These are phyloP conservation scores for Lottia gigantea DNA, from an alignment of 2,888 invertebrate genomes.

Conservation along the genomic window DNA sequence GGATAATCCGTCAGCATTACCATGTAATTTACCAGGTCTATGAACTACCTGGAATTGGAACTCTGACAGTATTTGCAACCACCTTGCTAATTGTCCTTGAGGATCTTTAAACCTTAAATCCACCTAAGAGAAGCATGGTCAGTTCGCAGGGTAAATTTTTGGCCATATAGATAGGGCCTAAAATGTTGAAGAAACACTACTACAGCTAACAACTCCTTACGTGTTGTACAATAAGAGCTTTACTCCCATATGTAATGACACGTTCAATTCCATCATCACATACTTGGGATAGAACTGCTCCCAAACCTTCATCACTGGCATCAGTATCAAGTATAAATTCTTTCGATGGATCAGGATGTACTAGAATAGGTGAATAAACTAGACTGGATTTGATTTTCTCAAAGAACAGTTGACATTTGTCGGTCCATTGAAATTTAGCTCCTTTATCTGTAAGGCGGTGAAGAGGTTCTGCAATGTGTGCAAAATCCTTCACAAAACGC, in stretches of 20 bases:
- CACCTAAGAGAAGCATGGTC: neutral
- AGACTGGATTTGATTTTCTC: neutral
- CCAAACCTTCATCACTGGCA: neutral
- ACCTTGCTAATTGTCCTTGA: slow-evolving; percentile 22
- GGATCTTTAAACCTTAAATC: slow-evolving; percentile 17
- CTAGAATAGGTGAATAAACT: neutral
- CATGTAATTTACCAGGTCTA: slow-evolving; percentile 3
- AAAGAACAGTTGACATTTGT: neutral
- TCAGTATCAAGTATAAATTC: neutral
- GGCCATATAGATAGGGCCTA: no score
- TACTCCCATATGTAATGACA: neutral
- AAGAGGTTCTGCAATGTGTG: neutral
- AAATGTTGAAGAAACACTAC: no score
- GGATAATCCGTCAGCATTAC: slow-evolving; percentile 12
- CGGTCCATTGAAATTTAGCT: neutral
- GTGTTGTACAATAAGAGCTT: neutral
- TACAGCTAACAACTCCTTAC: no score
- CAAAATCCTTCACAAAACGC: no score
- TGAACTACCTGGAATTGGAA: slow-evolving; percentile 18
- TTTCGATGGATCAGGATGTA: neutral
- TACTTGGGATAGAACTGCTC: neutral
- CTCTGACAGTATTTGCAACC: slow-evolving; percentile 17
- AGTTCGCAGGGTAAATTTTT: no score
- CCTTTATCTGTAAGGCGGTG: neutral
- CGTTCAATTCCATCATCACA: neutral